A percentile compares a stretch with the other conserved stretches of the same genome.
phyloP scores from a whole-genome alignment of 2,888 invertebrate species.

The Lasioglossum lativentre region DNA sequence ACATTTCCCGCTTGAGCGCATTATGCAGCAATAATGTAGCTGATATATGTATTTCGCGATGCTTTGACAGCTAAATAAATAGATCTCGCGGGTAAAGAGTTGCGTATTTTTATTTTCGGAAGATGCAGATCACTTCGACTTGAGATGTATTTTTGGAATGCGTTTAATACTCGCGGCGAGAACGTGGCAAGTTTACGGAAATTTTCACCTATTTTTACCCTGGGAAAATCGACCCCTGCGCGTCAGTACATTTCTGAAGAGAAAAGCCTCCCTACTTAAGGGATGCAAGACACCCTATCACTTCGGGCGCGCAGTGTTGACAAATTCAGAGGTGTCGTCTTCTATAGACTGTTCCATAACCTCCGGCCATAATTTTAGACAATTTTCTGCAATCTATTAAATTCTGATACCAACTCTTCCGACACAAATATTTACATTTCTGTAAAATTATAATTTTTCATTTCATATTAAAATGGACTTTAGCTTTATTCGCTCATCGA shows the following conservation, averaged over 20 bases:
- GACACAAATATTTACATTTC: too few relatives aligned
- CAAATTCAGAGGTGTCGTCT: neutral
- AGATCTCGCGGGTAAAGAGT: neutral
- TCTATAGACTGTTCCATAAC: neutral
- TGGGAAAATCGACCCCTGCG: neutral
- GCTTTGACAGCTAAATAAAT: neutral
- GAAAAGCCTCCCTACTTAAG: neutral
- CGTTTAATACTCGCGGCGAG: neutral
- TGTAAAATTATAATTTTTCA: too few relatives aligned
- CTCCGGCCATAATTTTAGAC: neutral
- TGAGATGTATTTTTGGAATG: neutral
- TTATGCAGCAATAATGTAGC: neutral
- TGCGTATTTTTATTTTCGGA: neutral
- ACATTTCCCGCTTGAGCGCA: neutral
- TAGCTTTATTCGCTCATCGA: too few relatives aligned
- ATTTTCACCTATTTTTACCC: neutral
- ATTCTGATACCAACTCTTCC: neutral
- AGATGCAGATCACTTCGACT: neutral
- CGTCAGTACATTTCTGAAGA: neutral
- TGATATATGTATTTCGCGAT: neutral
- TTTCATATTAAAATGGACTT: too few relatives aligned
- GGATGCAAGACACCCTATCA: slow-evolving; percentile 6
- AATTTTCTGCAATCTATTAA: neutral
- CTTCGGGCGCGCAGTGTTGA: neutral
- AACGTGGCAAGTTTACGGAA: neutral